Percentiles rank a stretch among this genome's conserved stretches.
Conservation (phyloP, 2,888 invertebrate genomes). For the Cistogaster globosa region DNA sequence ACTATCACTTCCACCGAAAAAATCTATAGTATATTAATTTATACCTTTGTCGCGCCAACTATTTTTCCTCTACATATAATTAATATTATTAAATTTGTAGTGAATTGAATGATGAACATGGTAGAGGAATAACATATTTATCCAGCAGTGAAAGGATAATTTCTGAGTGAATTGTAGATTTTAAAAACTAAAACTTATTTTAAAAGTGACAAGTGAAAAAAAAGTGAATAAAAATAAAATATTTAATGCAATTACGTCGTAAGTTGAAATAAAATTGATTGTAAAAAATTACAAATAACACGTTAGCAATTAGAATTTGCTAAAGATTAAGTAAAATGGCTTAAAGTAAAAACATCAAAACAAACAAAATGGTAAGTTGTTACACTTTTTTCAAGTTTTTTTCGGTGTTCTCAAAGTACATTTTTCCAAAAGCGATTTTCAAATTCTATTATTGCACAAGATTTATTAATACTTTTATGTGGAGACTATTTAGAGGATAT, state of each 20-base stretch:
- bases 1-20: constrained; percentile 63
- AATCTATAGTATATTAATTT: constrained; percentile 63
- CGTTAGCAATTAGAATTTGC: constrained; percentile 66
- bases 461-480: neutral
- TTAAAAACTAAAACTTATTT: constrained; percentile 65
- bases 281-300: constrained; percentile 42
- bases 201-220: constrained; percentile 61
- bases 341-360: constrained; percentile 60
- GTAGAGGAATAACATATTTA: constrained; percentile 32
- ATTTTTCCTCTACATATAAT: constrained; percentile 56
- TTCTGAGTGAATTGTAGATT: constrained; percentile 51
- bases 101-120: constrained; percentile 43
- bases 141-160: constrained; percentile 56
- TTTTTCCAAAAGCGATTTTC: neutral
- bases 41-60: constrained; percentile 72
- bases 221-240: constrained; percentile 51
- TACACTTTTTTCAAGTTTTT: constrained; percentile 16
- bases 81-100: constrained; percentile 35
- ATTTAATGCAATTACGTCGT: constrained; percentile 63
- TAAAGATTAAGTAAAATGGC: constrained; percentile 57
- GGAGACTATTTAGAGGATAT: neutral
- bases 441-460: neutral
- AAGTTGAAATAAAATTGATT: constrained; percentile 50
- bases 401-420: neutral
- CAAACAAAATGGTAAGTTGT: constrained; percentile 69